Evolutionary conservation across 2,113 vertebrate species (phyloP), one percentile per base, ranked within the genome.

Genomic region (Tenebrosternarchus preto): DNA sequence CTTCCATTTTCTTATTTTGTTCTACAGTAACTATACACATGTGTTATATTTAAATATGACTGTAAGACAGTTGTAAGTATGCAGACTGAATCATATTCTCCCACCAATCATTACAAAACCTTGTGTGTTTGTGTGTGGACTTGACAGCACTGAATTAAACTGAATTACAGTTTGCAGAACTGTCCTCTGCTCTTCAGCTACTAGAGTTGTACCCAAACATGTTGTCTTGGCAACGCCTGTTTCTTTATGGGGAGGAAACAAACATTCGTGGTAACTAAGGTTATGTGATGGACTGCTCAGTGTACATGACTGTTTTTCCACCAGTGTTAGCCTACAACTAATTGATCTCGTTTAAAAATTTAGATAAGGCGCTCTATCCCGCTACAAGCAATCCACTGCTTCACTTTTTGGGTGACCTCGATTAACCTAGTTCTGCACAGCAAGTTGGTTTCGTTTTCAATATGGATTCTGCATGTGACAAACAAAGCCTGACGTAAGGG

Each of bases 121-220:
- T 19, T 43, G 64, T 64, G 24, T 59, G 85, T 50, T 24, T 27
- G 36, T 71, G 53, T 33, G 50, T 63, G 56, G 57, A 36, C 4
- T 56, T 20, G 33, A 11, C 33, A 25, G 7, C 84, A 2, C 31
- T 50, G 27, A 36, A 80, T 80, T 20, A 43, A 66, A 27, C 43
- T 22, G 50, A 80, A 66, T 67, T 56, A n/a, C n/a, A 73, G 46
- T 61, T 57, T 29, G 27, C 63, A 77, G 33, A 67, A 57, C 63
- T 20, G 76, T n/a, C n/a, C 22, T n/a, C 24, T 68, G 50, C 59
- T 20, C 24, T 16, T 55, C 39, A 50, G 43, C 74, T 64, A 25
- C 59, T 22, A 24, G 43, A 36, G 27, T 4, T 56, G 24, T 36
- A 31, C 20, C 12, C 27, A 36, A 39, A 15, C 19, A 29, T 20